Percentiles rank a stretch among this genome's conserved stretches.
Evolutionary conservation across 2,113 vertebrate species (phyloP).

Genomic region (Crocuta crocuta): DNA sequence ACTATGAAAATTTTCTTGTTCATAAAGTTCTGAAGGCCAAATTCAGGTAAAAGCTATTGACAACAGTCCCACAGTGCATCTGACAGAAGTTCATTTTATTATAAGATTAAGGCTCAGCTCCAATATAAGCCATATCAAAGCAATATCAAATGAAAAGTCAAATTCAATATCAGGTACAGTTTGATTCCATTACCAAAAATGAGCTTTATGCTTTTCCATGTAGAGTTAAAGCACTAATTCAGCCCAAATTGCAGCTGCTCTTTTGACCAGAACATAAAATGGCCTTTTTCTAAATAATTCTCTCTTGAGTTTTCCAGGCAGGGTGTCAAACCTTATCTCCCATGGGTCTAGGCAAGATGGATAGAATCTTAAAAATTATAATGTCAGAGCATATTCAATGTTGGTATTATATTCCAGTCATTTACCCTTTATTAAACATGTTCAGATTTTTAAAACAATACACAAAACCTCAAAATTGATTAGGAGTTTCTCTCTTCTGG

Average conservation of each 20-base stretch:
- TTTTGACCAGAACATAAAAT: conserved; percentile 87
- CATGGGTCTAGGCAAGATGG: conserved; percentile 82
- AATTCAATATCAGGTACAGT: conserved; percentile 78
- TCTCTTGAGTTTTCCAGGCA: conserved; percentile 83
- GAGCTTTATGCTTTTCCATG: conserved; percentile 81
- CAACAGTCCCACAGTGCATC: not conserved
- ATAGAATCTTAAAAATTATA: conserved; percentile 85
- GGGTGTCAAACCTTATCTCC: conserved; percentile 83
- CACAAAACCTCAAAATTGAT: conserved; percentile 62
- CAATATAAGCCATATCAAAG: conserved; percentile 70
- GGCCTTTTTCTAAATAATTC: conserved; percentile 85
- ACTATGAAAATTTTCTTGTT: conserved; percentile 12
- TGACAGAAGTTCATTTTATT: conserved; percentile 39
- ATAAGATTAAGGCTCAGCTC: conserved; percentile 69
- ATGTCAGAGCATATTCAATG: conserved; percentile 83
- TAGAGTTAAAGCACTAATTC: conserved; percentile 84
- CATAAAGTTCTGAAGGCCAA: conserved; percentile 45
- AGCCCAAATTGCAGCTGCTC: conserved; percentile 87
- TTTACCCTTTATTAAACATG: conserved; percentile 81
- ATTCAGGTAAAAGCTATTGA: conserved; percentile 26
- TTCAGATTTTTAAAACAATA: conserved; percentile 74
- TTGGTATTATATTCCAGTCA: conserved; percentile 80
- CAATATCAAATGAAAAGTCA: conserved; percentile 78
- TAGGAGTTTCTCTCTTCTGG: conserved; percentile 53
- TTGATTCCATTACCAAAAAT: conserved; percentile 84